Percentiles rank a stretch among this genome's conserved stretches.
These are phyloP conservation scores for Cepaea hortensis DNA, from an alignment of 2,888 invertebrate genomes.

Conservation along the genomic window DNA sequence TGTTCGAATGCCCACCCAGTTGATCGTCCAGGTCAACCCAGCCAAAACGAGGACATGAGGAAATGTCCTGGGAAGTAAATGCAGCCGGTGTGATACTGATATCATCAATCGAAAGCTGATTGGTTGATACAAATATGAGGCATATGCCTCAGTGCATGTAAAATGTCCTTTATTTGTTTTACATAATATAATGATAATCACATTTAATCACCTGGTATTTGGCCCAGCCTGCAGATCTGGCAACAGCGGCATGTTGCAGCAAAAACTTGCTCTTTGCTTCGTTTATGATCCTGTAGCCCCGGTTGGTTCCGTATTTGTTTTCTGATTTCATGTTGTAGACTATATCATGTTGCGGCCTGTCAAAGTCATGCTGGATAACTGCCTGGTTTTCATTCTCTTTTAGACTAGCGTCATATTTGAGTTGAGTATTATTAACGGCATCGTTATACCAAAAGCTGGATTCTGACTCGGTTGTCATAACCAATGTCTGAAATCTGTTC, in stretches of 20 bases:
- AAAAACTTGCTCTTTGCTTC: slow-evolving; percentile 59
- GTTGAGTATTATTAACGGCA: slow-evolving; percentile 59
- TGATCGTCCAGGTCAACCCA: too few relatives aligned
- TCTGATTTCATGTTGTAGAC: slow-evolving; percentile 58
- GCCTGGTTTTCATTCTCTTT: slow-evolving; percentile 64
- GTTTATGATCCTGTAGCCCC: slow-evolving; percentile 64
- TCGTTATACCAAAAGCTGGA: slow-evolving; percentile 49
- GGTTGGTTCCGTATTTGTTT: slow-evolving; percentile 56
- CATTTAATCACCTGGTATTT: slow-evolving; percentile 44
- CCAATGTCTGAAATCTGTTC: slow-evolving; percentile 65
- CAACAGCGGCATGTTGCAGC: slow-evolving; percentile 57
- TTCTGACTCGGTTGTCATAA: slow-evolving; percentile 51
- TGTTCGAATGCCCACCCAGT: too few relatives aligned
- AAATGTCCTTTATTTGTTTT: too few relatives aligned
- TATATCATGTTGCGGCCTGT: slow-evolving; percentile 60
- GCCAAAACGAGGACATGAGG: too few relatives aligned
- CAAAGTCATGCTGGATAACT: slow-evolving; percentile 56
- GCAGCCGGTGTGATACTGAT: too few relatives aligned
- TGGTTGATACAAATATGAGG: too few relatives aligned
- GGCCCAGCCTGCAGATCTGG: slow-evolving; percentile 66
- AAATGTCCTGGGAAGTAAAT: too few relatives aligned
- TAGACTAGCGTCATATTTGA: slow-evolving; percentile 54
- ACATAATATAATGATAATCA: background rate
- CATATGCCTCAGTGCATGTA: too few relatives aligned
- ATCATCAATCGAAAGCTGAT: too few relatives aligned